Evolutionary conservation across 1,140 invertebrate species (phyloP), one percentile per base, ranked within the genome.

Genomic region (Plectrocnemia conspersa): DNA sequence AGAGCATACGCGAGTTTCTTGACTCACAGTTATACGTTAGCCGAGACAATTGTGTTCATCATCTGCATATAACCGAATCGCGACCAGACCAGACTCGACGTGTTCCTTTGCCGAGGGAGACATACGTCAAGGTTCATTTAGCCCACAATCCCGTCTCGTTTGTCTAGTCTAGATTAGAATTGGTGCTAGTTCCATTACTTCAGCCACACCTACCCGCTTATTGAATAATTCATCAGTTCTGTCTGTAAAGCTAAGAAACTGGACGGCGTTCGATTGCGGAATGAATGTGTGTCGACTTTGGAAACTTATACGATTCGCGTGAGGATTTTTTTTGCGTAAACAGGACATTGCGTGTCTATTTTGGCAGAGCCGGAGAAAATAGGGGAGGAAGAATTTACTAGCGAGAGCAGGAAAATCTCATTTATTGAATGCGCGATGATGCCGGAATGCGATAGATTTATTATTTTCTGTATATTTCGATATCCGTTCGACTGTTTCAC

Each of bases 221-320:
- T 47, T 47, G 44, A 47, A 47, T 47, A 47, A 47, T 47, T 47
- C 44, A 47, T 47, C 33, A n/a, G n/a, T n/a, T n/a, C n/a, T n/a
- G n/a, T n/a, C n/a, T n/a, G n/a, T n/a, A n/a, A n/a, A n/a, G n/a
- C n/a, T n/a, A n/a, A n/a, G n/a, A n/a, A n/a, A n/a, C n/a, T n/a
- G n/a, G n/a, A n/a, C n/a, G n/a, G n/a, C n/a, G n/a, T n/a, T n/a
- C n/a, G n/a, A n/a, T n/a, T n/a, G n/a, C n/a, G n/a, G n/a, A n/a
- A n/a, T n/a, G n/a, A n/a, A n/a, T n/a, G n/a, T n/a, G n/a, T n/a
- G n/a, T n/a, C n/a, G n/a, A n/a, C n/a, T n/a, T n/a, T n/a, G n/a
- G n/a, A n/a, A n/a, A n/a, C n/a, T n/a, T n/a, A n/a, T n/a, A n/a
- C n/a, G n/a, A n/a, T n/a, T n/a, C n/a, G n/a, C n/a, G n/a, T n/a